These are phyloP conservation scores for Spizaetus ornatus DNA, from an alignment of 2,113 vertebrate species.

Conservation along the genomic window DNA sequence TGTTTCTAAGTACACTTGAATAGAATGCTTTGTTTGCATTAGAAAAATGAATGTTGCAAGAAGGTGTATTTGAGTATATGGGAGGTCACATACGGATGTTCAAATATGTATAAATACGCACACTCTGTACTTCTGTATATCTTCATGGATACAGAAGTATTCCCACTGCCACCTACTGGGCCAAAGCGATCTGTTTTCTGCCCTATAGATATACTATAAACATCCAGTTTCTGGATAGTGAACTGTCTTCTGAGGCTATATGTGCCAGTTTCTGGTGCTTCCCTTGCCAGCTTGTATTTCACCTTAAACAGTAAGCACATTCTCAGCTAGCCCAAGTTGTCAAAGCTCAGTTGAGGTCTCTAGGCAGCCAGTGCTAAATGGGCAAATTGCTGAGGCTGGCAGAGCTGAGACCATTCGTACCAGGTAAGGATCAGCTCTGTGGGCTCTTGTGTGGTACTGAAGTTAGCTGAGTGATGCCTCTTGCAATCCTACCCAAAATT, in stretches of 20 bases:
- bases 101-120: neutral
- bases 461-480: neutral
- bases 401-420: neutral
- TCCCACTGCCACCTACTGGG: neutral
- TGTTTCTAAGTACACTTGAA: slow-evolving; percentile 64
- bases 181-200: neutral
- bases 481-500: neutral
- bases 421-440: neutral
- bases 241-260: neutral
- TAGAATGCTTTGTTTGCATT: slow-evolving; percentile 69
- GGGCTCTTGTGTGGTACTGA: neutral
- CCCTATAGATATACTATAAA: neutral
- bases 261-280: neutral
- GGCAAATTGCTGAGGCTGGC: neutral
- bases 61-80: slow-evolving; percentile 51
- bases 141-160: neutral
- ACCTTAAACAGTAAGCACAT: neutral
- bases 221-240: neutral
- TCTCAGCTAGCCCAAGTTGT: neutral
- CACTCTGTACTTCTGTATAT: neutral
- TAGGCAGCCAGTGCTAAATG: neutral
- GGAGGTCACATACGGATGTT: slow-evolving; percentile 51
- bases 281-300: neutral
- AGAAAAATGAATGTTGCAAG: slow-evolving; percentile 40
- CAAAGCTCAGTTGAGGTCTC: neutral